Conservation (phyloP, 2,888 invertebrate species). For the Eueremaeus valkanovi region DNA sequence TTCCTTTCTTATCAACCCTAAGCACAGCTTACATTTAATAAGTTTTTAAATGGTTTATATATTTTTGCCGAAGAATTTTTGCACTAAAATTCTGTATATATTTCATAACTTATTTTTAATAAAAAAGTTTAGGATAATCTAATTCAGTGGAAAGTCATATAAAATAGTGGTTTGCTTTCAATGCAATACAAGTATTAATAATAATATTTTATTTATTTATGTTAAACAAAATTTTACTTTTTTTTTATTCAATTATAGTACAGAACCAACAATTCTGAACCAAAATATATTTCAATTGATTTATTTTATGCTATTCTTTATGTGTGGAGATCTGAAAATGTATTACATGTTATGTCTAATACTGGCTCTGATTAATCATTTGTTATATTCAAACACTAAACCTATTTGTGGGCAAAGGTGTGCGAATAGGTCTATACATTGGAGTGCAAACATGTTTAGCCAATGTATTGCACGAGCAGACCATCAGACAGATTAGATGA, state of each 20-base stretch:
- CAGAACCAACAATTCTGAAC: too few species aligned
- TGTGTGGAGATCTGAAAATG: not conserved
- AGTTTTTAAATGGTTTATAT: not conserved
- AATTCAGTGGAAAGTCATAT: not conserved
- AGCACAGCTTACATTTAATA: slow-evolving; percentile 10
- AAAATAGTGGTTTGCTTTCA: not conserved
- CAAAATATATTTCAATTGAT: too few species aligned
- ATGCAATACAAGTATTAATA: not conserved
- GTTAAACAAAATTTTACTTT: too few species aligned
- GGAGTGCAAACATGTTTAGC: not conserved
- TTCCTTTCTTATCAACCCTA: slow-evolving; percentile 8
- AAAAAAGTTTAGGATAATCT: not conserved
- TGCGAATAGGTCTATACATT: not conserved
- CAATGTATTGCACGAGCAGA: too few species aligned
- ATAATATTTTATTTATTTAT: too few species aligned
- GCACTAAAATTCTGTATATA: too few species aligned
- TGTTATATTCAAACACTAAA: not conserved
- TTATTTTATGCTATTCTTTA: not conserved
- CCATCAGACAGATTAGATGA: not conserved
- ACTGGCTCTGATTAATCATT: not conserved
- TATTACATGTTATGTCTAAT: not conserved
- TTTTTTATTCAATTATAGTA: too few species aligned
- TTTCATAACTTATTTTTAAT: not conserved
- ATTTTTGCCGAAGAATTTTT: not conserved
- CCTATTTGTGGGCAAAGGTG: not conserved